A percentile compares a stretch with the other conserved stretches of the same genome.
Evolutionary conservation across 2,113 vertebrate genomes (phyloP).

Genomic region (Sinocyclocheilus maitianheensis): DNA sequence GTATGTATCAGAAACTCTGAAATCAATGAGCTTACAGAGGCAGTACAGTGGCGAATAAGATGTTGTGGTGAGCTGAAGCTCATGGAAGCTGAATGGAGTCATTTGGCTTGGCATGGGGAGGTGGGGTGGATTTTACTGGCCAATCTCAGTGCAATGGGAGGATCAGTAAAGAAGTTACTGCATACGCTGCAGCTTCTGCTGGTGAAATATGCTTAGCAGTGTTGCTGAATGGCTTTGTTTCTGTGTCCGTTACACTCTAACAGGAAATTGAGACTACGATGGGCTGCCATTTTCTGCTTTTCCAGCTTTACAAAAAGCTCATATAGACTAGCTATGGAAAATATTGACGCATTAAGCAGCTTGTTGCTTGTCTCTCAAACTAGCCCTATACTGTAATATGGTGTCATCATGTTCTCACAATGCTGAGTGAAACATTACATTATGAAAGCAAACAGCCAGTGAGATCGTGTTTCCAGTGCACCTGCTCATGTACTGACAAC

Average conservation of each 20-base stretch:
- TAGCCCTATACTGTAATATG: slow-evolving; percentile 22
- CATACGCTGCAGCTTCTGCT: slow-evolving; percentile 68
- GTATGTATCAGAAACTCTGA: slow-evolving; percentile 12
- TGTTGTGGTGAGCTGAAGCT: slow-evolving; percentile 59
- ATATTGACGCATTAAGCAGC: slow-evolving; percentile 24
- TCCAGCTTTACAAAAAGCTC: background rate
- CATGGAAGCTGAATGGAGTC: slow-evolving; percentile 62
- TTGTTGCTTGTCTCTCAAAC: slow-evolving; percentile 11
- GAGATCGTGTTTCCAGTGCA: slow-evolving; percentile 44
- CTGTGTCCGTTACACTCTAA: slow-evolving; percentile 13
- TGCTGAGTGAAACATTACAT: slow-evolving; percentile 39
- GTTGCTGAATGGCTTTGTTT: slow-evolving; percentile 54
- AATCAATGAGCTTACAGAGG: slow-evolving; percentile 18
- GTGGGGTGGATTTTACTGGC: slow-evolving; percentile 67
- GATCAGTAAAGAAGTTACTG: slow-evolving; percentile 63
- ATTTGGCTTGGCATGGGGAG: slow-evolving; percentile 68
- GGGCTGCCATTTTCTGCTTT: slow-evolving; percentile 15
- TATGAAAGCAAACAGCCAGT: slow-evolving; percentile 32
- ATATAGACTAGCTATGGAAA: slow-evolving; percentile 33
- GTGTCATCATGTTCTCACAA: slow-evolving; percentile 28
- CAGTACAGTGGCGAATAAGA: slow-evolving; percentile 51
- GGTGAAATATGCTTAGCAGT: slow-evolving; percentile 69
- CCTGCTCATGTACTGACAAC: slow-evolving; percentile 37
- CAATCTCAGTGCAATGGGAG: slow-evolving; percentile 67
- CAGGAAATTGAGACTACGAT: background rate